Evolutionary conservation across 1,140 invertebrate species (phyloP).

Genomic region (Lutraria rhynchaena): DNA sequence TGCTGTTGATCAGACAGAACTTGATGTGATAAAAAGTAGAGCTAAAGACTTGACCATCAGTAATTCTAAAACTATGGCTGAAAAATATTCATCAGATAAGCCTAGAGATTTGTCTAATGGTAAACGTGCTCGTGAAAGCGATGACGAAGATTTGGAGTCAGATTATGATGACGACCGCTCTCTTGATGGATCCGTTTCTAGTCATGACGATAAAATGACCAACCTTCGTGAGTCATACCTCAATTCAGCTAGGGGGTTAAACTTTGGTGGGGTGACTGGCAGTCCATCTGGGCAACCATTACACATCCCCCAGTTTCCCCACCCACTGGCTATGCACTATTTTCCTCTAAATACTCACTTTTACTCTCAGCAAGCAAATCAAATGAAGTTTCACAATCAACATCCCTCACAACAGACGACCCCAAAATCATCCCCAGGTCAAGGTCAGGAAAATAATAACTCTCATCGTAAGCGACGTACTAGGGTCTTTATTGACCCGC

Average conservation of each 20-base stretch:
- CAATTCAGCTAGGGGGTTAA: slow-evolving; percentile 43
- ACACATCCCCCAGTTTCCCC: slow-evolving; percentile 76
- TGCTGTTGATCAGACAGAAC: neutral
- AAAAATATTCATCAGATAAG: slow-evolving; percentile 9
- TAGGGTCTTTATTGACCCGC: slow-evolving; percentile 99
- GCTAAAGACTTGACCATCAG: slow-evolving; percentile 30
- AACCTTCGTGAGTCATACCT: slow-evolving; percentile 41
- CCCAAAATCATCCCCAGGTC: slow-evolving; percentile 56
- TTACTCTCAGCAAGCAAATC: slow-evolving; percentile 69
- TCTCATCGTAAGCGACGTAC: slow-evolving; percentile 89
- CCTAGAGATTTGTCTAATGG: slow-evolving; percentile 47
- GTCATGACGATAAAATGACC: slow-evolving; percentile 63
- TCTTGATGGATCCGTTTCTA: slow-evolving; percentile 67
- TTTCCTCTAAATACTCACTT: slow-evolving; percentile 77
- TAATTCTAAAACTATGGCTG: neutral
- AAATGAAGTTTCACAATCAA: slow-evolving; percentile 58
- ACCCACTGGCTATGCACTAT: slow-evolving; percentile 77
- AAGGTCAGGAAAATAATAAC: slow-evolving; percentile 55
- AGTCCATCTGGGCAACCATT: slow-evolving; percentile 68
- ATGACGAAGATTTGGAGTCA: slow-evolving; percentile 64
- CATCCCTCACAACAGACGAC: slow-evolving; percentile 54
- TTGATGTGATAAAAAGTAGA: slow-evolving; percentile 1
- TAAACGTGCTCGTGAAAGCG: slow-evolving; percentile 47
- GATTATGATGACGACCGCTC: slow-evolving; percentile 64
- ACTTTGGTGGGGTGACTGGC: slow-evolving; percentile 39